Base-by-base conservation (phyloP, 2,113 vertebrate genomes). In the Todiramphus chloris region DNA sequence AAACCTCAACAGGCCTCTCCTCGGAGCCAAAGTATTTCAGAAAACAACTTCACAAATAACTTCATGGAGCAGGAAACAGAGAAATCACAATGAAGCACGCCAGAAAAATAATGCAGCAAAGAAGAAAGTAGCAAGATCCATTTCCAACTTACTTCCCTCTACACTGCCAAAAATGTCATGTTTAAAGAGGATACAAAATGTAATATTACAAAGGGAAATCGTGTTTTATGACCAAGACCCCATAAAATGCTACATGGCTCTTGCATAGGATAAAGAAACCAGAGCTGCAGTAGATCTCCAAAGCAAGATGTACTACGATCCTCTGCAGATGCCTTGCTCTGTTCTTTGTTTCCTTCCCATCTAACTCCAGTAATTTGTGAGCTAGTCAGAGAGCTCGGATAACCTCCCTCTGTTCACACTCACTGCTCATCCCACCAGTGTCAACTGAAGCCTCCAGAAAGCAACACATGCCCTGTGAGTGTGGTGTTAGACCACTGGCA, bases 401-500 rank as follows among this genome's bases (percentile, higher is more conserved):
- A 15, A 31, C 43, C n/a, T 58, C 58, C 8, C 53, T 48, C 44
- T 43, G 63, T 50, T 82, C 28, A 15, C 46, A 28, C 17, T 39
- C 21, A 6, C 5, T 55, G 56, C 30, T 63, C 50, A 33, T 25
- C 37, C 48, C 70, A 37, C 60, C 25, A 17, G 51, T 3, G 28
- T 9, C 51, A 91, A 1, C 11, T 9, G 41, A 70, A 87, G 39
- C 39, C 20, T 67, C 28, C 16, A 11, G 31, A 81, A 62, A 30
- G 66, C 64, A 28, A 24, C 0, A 0, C 0, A 4, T 15, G 7
- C 50, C n/a, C 79, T 5, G 1, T 0, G 1, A 75, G 21, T 2
- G 10, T 0, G 0, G 46, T 23, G 20, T 2, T 16, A 66, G n/a
- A 51, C 46, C 41, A 23, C 3, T 0, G 28, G 21, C n/a, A 50